Conservation (phyloP, 37 sponge, comb jelly and placozoan species). For the Tethya wilhelma region DNA sequence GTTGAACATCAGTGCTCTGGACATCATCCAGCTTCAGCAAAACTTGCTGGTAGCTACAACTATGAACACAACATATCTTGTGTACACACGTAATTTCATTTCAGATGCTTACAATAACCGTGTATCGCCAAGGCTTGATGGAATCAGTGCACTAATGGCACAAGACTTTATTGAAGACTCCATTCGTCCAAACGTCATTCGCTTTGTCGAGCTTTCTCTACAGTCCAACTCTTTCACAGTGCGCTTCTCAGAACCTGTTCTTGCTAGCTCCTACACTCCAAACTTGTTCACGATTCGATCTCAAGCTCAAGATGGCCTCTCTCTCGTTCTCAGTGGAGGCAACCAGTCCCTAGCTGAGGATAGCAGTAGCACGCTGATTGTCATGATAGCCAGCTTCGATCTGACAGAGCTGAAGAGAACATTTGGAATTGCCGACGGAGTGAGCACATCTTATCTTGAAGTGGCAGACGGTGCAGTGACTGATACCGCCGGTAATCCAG, state of each 20-base stretch:
- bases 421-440: slow-evolving; percentile 39
- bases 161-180: slow-evolving; percentile 41
- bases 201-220: slow-evolving; percentile 62
- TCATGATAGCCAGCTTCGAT: slow-evolving; percentile 46
- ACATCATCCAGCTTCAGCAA: slow-evolving; percentile 66
- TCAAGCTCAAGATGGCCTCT: slow-evolving; percentile 31
- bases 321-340: slow-evolving; percentile 64
- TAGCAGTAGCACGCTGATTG: slow-evolving; percentile 19
- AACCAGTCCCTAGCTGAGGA: slow-evolving; percentile 22
- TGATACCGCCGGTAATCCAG: slow-evolving; percentile 77
- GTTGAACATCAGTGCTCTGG: slow-evolving; percentile 43
- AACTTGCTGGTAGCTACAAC: slow-evolving; percentile 74
- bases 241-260: slow-evolving; percentile 77
- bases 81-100: slow-evolving; percentile 46
- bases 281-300: slow-evolving; percentile 53
- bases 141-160: slow-evolving; percentile 58
- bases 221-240: slow-evolving; percentile 67
- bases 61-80: slow-evolving; percentile 67
- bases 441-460: slow-evolving; percentile 48
- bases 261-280: slow-evolving; percentile 38
- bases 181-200: slow-evolving; percentile 58
- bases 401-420: slow-evolving; percentile 72
- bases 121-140: slow-evolving; percentile 32
- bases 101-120: slow-evolving; percentile 61
- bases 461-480: slow-evolving; percentile 65